Base-by-base conservation (phyloP, 2,113 vertebrate species). In the Electrona antarctica region DNA sequence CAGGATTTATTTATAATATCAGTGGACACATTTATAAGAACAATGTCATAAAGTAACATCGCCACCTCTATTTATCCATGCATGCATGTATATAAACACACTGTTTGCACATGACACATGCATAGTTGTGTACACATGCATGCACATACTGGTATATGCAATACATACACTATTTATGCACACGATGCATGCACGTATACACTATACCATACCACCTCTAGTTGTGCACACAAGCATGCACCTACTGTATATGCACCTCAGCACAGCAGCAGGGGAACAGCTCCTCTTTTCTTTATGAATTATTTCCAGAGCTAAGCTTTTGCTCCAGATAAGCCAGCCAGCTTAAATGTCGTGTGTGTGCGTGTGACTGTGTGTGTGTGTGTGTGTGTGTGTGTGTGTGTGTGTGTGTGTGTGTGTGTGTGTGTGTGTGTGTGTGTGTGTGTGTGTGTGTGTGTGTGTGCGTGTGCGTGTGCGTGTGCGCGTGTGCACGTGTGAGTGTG, bases 301-400 rank as follows among this genome's bases (percentile, higher is more conserved):
- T 76, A 88, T 83, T 84, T 84, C 78, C 82, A 77, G 75, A 75
- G 72, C 79, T 79, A 74, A 80, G 69, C 61, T 73, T 81, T 81
- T 84, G 71, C 85, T 85, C 69, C 78, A 81, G 79, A 83, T 80
- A 76, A 79, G 60, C 71, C 77, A 74, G 74, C 64, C 69, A 71
- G 60, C 72, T 48, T 71, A 67, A 33, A 8, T 82, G 58, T 71
- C 21, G 41, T 21, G 66, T 46, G n/a, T 59, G 46, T 7, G 52
- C 62, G 65, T 48, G 48, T 28, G 51, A 55, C 56, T 69, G 7
- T 29, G 15, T 10, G 56, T 29, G 56, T 9, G 10, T 46, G 52
- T 64, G 64, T 29, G 15, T 60, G n/a, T 28, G n/a, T 29, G 1
- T 21, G 14, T 67, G 48, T 28, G 51, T 69, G 7, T 29, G 15